A percentile compares a stretch with the other conserved stretches of the same genome.
Evolutionary conservation across 2,113 vertebrate species (phyloP).

Genomic region (Phyllostomus discolor): DNA sequence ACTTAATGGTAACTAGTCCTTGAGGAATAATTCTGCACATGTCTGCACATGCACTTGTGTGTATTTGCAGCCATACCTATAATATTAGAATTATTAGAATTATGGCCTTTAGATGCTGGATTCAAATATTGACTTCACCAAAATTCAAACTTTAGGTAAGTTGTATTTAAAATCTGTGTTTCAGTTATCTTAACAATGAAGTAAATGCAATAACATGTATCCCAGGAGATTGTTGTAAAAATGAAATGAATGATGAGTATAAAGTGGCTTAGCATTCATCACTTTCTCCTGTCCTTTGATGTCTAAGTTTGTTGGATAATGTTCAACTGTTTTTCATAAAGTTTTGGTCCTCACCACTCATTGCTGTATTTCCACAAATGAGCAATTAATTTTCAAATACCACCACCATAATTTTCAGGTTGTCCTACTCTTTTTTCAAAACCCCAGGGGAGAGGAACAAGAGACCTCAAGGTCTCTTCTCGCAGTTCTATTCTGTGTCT

Average conservation of each 20-base stretch:
- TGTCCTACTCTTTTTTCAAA: neutral
- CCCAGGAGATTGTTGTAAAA: neutral
- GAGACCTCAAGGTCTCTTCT: neutral
- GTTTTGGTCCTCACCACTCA: neutral
- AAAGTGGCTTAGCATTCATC: neutral
- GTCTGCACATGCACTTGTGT: rapidly evolving
- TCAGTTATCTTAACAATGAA: neutral
- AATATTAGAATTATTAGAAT: neutral
- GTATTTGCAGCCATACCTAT: neutral
- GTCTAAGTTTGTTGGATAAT: neutral
- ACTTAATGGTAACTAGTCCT: neutral
- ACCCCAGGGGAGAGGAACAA: neutral
- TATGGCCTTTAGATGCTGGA: neutral
- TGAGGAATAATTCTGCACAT: neutral
- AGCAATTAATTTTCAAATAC: constrained; percentile 4
- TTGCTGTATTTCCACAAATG: neutral
- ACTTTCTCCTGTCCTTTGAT: neutral
- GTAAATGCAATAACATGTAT: neutral
- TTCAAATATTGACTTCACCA: neutral
- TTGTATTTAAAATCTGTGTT: neutral
- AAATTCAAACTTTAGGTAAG: neutral
- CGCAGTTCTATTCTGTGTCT: neutral
- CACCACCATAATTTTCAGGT: neutral
- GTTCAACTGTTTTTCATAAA: neutral
- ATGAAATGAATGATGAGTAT: neutral